Percentiles rank a stretch among this genome's conserved stretches.
phyloP scores from a whole-genome alignment of 2,797 vertebrate genomes.

The Syngnathus acus region DNA sequence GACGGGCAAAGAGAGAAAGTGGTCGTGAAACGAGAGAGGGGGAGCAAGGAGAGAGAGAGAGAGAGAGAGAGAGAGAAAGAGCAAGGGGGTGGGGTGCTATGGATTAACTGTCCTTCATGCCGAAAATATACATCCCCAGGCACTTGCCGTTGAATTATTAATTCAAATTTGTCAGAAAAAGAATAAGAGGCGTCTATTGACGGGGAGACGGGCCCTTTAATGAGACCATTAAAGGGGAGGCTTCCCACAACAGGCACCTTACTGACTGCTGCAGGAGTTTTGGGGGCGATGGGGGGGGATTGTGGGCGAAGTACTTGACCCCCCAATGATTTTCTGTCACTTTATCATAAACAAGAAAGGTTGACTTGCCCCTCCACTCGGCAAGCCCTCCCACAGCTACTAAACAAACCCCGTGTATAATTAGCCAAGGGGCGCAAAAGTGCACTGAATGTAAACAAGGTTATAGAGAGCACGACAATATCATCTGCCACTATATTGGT shows the following conservation, averaged over 20 bases:
- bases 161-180: slow-evolving; percentile 77
- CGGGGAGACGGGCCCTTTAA: slow-evolving; percentile 71
- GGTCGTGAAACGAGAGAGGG: slow-evolving; percentile 26
- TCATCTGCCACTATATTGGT: slow-evolving; percentile 1
- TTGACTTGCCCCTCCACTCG: slow-evolving; percentile 50
- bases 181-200: slow-evolving; percentile 76
- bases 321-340: slow-evolving; percentile 76
- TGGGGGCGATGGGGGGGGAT: slow-evolving; percentile 32
- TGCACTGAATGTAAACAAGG: slow-evolving; percentile 68
- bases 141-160: slow-evolving; percentile 79
- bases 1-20: slow-evolving; percentile 21
- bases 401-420: slow-evolving; percentile 62
- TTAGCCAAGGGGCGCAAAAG: slow-evolving; percentile 66
- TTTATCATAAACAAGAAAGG: slow-evolving; percentile 75
- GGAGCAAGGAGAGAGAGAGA: slow-evolving; percentile 11
- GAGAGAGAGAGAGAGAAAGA: slow-evolving; percentile 27
- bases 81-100: slow-evolving; percentile 57
- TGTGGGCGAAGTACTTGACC: slow-evolving; percentile 65
- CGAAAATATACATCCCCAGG: slow-evolving; percentile 79
- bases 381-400: slow-evolving; percentile 28
- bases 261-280: slow-evolving; percentile 69
- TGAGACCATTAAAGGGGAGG: slow-evolving; percentile 76
- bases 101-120: slow-evolving; percentile 84
- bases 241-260: slow-evolving; percentile 62
- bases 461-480: slow-evolving; percentile 19